Base-by-base conservation (phyloP, 2,113 vertebrate genomes). In the Progne subis region DNA sequence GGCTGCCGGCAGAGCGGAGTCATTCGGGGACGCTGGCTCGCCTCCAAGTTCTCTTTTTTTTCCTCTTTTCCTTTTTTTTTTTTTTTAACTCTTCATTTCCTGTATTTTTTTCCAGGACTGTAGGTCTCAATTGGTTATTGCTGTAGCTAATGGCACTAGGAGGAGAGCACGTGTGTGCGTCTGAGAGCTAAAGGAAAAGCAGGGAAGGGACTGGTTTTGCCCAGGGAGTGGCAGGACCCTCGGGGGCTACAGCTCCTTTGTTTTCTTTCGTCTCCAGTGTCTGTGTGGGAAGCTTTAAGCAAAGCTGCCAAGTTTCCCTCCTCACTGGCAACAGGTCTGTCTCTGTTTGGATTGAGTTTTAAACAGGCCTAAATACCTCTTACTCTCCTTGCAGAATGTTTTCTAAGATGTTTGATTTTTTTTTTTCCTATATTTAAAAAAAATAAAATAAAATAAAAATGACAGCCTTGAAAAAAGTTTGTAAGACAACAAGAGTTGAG, bases 11-110 rank as follows among this genome's bases (percentile, higher is more conserved):
- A 28, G 24, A 90, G 90, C 18, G 4, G 95, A 95, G 96, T 97
- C 97, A 97, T 96, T 96, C 59, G 44, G 87, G 96, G 96, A 97
- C 97, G 83, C 94, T 95, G 96, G 97, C 97, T 90, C 52, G 59
- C 82, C 43, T 77, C 95, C 94, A 93, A 91, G 71, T 78, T 60
- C 91, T 91, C 70, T 47, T 78, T 3, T 28, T 41, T 37, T 17
- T 5, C 82, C 69, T 59, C 80, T 20, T 24, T 14, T 4, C 6
- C 18, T 47, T 31, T 28, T 31, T 34, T 12, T 53, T 72, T 72
- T 64, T 92, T 72, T 75, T 87, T 68, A 91, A 86, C 89, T 95
- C 84, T 95, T 94, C 12, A 29, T 74, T 96, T 97, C 84, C 96
- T 96, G 95, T 95, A 90, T 88, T 96, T 88, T 96, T 97, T 96